Evolutionary conservation across 2,888 invertebrate genomes (phyloP).

Genomic region (Chymomyza caudatula): DNA sequence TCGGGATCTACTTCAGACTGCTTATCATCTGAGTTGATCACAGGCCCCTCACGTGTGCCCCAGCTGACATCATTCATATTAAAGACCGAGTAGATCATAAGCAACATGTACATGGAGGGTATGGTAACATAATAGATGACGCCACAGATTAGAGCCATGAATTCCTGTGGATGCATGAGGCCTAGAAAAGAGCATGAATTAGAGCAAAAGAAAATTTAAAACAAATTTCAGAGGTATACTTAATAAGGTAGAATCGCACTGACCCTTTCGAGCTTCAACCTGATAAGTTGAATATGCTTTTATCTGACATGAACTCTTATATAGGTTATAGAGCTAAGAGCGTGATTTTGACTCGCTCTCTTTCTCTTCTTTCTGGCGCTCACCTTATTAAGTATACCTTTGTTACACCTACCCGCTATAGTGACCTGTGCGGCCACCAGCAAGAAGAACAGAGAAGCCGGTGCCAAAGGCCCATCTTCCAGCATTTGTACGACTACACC

Average conservation of each 20-base stretch:
- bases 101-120: constrained; percentile 95
- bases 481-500: constrained; percentile 88
- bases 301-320: too few relatives aligned
- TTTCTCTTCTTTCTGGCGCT: too few relatives aligned
- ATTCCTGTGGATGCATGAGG: constrained; percentile 88
- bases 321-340: too few relatives aligned
- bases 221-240: too few relatives aligned
- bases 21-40: constrained; percentile 40
- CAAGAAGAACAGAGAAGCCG: constrained; percentile 91
- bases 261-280: too few relatives aligned
- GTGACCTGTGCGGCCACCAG: constrained; percentile 84
- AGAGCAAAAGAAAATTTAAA: too few relatives aligned
- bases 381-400: too few relatives aligned
- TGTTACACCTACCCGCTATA: constrained; percentile 80
- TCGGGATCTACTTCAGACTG: constrained; percentile 26
- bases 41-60: constrained; percentile 92
- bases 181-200: constrained; percentile 68
- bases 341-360: too few relatives aligned
- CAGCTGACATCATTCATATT: constrained; percentile 96
- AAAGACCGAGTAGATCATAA: constrained; percentile 94
- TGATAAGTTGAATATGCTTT: background rate
- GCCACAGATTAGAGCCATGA: constrained; percentile 85
- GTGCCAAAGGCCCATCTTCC: constrained; percentile 88
- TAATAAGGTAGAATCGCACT: too few relatives aligned
- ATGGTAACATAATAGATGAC: constrained; percentile 93